phyloP scores from a whole-genome alignment of 2,888 invertebrate species.

The Pachymerium ferrugineum region DNA sequence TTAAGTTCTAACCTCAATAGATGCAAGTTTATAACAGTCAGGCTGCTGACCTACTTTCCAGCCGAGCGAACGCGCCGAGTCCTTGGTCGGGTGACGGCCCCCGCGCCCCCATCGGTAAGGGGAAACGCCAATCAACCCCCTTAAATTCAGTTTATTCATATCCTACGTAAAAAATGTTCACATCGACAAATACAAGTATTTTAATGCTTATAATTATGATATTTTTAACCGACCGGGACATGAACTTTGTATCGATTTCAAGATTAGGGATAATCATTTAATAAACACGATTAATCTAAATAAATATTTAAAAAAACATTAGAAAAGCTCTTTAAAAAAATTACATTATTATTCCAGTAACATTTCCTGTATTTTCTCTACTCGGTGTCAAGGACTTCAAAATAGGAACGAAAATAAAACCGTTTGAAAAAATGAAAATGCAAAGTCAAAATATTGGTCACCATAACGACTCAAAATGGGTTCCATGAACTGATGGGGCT shows the following conservation, averaged over 20 bases:
- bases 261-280: no score
- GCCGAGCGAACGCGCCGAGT: constrained; percentile 24
- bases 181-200: no score
- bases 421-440: neutral
- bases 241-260: no score
- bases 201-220: no score
- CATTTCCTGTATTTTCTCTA: no score
- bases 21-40: constrained; percentile 27
- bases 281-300: no score
- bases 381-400: neutral
- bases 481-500: neutral
- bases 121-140: constrained; percentile 4
- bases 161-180: neutral
- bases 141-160: neutral
- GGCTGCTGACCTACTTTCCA: constrained; percentile 25
- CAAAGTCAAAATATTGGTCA: neutral
- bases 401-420: neutral
- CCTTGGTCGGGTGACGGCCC: constrained; percentile 22
- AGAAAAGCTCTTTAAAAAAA: no score
- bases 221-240: no score
- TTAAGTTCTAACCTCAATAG: constrained; percentile 27
- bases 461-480: neutral
- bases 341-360: no score
- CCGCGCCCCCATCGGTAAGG: neutral
- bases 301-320: no score